These are phyloP conservation scores for Pogonophryne albipinna DNA, from an alignment of 2,797 vertebrate species.

Conservation along the genomic window DNA sequence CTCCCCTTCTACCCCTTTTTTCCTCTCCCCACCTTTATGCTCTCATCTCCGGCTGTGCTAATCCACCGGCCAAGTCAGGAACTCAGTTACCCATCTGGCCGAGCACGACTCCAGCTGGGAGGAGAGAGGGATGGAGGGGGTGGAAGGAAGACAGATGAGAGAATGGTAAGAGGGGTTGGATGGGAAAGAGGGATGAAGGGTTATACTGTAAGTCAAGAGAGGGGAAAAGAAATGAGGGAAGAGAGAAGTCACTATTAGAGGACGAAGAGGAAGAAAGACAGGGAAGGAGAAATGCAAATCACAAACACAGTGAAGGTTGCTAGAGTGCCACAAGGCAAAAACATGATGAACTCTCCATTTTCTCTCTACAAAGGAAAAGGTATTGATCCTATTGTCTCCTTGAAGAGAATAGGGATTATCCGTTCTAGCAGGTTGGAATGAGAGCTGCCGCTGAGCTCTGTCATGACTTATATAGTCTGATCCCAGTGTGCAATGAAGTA, in stretches of 20 bases:
- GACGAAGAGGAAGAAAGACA: constrained; percentile 9
- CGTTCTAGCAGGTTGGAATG: constrained; percentile 45
- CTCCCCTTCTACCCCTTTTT: constrained; percentile 51
- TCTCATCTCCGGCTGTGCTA: constrained; percentile 80
- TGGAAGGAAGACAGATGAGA: constrained; percentile 46
- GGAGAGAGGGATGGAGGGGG: constrained; percentile 56
- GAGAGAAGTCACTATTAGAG: constrained; percentile 10
- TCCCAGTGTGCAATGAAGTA: constrained; percentile 44
- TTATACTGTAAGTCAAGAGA: constrained; percentile 14
- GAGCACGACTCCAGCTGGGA: constrained; percentile 77
- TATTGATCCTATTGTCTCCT: constrained; percentile 54
- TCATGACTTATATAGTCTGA: constrained; percentile 48
- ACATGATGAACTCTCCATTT: constrained; percentile 36
- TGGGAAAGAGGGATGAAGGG: constrained; percentile 32
- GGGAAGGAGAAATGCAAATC: constrained; percentile 4
- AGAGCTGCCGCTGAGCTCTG: constrained; percentile 50
- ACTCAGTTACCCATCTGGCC: constrained; percentile 84
- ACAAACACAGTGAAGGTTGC: constrained; percentile 13
- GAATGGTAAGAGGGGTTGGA: constrained; percentile 37
- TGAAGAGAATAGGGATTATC: constrained; percentile 48
- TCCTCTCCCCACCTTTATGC: constrained; percentile 61
- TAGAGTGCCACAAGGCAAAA: constrained; percentile 24
- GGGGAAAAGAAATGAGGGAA: not conserved
- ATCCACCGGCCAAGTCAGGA: constrained; percentile 79
- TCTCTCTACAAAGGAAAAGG: constrained; percentile 25